Base-by-base conservation (phyloP, 1,140 invertebrate genomes). In the Maconellicoccus hirsutus region DNA sequence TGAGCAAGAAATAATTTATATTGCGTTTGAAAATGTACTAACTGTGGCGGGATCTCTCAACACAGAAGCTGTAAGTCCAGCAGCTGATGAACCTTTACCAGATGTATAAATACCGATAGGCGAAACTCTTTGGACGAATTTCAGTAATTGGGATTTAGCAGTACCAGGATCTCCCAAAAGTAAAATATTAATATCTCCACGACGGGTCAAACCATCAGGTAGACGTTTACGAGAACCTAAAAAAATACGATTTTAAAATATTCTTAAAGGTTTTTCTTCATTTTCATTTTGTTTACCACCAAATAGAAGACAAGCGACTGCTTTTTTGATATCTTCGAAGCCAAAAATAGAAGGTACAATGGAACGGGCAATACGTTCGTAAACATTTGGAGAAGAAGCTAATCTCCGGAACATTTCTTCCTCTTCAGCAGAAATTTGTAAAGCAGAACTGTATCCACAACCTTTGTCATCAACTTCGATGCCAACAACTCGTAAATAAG, bases 301-400 rank as follows among this genome's bases (percentile, higher is more conserved):
- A 83, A 99, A 98, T 23, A 99, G 80, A 59, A 99, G 82, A 78
- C 93, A 96, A 25, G 95, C 92, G 38, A 99, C 94, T 1, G 97
- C 92, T 82, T 97, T 98, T 78, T 99, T 99, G 72, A 99, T 96
- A 80, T 99, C 96, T 8, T 84, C 76, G 63, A 89, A 90, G 0
- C 98, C 98, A 81, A 88, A 99, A 74, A 99, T 98, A 76, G 96
- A 98, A 0, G 98, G 97, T 12, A 98, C 97, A 76, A 99, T 91
- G 70, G 93, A 97, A 73, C 85, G 89, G 0, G 92, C 86, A 70
- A 99, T 86, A 71, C 88, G 87, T 7, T 99, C 93, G 78, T 96
- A 96, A 42, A 98, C 84, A 79, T 98, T 88, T 0, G 90, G 84
- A 38, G 88, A 87, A 4, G 89, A 85, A 7, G 96, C 92, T 73